Evolutionary conservation across 2,888 invertebrate species (phyloP).

Genomic region (Hyposoter didymator): DNA sequence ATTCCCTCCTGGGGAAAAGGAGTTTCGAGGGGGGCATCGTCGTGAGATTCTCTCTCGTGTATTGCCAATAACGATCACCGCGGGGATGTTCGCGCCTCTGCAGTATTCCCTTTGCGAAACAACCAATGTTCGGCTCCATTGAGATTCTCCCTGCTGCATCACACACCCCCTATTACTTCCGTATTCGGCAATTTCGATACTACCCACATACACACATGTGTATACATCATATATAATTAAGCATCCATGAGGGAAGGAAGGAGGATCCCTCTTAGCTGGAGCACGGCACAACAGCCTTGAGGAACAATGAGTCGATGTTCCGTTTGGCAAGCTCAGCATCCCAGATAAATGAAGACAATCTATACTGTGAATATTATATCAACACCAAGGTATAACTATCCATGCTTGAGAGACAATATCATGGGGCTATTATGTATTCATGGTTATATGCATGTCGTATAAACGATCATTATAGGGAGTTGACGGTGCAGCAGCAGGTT

Average conservation of each 20-base stretch:
- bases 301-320: conserved; percentile 45
- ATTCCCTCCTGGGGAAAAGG: conserved; percentile 22
- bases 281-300: conserved; percentile 26
- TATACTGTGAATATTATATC: conserved; percentile 1
- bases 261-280: not conserved
- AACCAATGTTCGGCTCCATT: conserved; percentile 31
- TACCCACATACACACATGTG: not conserved
- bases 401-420: not conserved
- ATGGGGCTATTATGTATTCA: conserved; percentile 8
- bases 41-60: conserved; percentile 52
- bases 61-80: conserved; percentile 66
- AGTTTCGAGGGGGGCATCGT: conserved; percentile 1
- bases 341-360: conserved; percentile 22
- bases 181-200: conserved; percentile 35
- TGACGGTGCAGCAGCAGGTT: not conserved
- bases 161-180: conserved; percentile 38
- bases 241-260: conserved; percentile 7
- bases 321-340: conserved; percentile 28
- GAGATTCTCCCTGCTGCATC: conserved; percentile 14
- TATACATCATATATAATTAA: conserved; percentile 31
- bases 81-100: conserved; percentile 48
- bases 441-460: conserved; percentile 14
- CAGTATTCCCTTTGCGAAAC: conserved; percentile 38
- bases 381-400: not conserved
- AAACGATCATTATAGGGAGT: not conserved